Conservation (phyloP, 2,113 vertebrate species). For the Dendrocopos noguchii region DNA sequence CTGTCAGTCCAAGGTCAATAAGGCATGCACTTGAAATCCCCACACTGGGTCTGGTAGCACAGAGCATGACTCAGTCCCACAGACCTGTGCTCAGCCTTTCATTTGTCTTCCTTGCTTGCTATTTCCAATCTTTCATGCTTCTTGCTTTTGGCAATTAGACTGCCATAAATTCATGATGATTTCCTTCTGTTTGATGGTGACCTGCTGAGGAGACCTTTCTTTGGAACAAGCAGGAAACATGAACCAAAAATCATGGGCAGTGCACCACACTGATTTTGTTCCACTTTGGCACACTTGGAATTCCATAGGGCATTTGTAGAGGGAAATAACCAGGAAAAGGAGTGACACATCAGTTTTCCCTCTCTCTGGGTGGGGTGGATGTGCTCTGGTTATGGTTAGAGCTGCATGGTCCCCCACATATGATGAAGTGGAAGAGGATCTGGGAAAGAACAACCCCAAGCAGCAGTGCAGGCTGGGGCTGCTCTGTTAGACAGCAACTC, state of each 20-base stretch:
- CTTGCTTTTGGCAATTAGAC: background rate
- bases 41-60: background rate
- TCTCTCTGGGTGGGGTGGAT: background rate
- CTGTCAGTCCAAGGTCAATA: background rate
- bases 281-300: background rate
- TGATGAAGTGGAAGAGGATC: too few species aligned
- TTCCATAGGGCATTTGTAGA: background rate
- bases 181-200: background rate
- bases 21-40: background rate
- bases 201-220: background rate
- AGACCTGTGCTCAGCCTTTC: background rate
- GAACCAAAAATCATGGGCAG: background rate
- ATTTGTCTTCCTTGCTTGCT: background rate
- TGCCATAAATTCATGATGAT: background rate
- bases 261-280: background rate
- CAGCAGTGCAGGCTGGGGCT: too few species aligned
- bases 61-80: background rate
- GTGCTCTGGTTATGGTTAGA: background rate
- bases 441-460: too few species aligned
- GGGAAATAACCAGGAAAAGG: background rate
- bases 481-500: too few species aligned
- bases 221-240: background rate
- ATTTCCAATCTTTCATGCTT: background rate
- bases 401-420: fast-evolving
- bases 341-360: background rate